Base-by-base conservation (phyloP, 2,113 vertebrate species). In the Corapipo altera region DNA sequence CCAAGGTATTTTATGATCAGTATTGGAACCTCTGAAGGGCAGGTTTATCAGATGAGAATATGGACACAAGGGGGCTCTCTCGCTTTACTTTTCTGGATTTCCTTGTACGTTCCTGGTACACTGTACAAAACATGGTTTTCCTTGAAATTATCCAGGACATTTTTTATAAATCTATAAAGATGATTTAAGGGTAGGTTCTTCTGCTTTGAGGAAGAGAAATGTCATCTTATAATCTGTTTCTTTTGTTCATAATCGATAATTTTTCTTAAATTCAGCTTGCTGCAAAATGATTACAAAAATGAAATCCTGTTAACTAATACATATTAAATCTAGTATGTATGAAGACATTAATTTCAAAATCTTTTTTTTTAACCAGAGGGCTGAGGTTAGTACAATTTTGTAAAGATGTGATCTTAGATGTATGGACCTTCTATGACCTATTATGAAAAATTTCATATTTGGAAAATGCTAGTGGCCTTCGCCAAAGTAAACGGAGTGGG, bases 31-130 rank as follows among this genome's bases (percentile, higher is more conserved):
- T 46, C 57, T 66, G 48, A 83, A 26, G 37, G 12, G 4, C 2
- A 2, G 48, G 84, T 88, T 87, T 37, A 76, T 61, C 54, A 70
- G 35, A 32, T 3, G 12, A 66, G 33, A 87, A 33, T 76, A 7
- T 59, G 11, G 5, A 97, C 98, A 98, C 97, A 89, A 97, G 98
- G 93, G 96, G 98, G 95, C 98, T 73, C 97, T 55, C 89, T 98
- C 97, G 97, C 62, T 95, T 94, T 77, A 98, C 49, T 91, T 97
- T 89, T 97, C 72, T 87, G 57, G 43, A 58, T 87, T 81, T 91
- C 59, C n/a, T 95, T 48, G 4, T 49, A 9, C 14, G 14, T 64
- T 62, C 23, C 13, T 15, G 26, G 27, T 77, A 41, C 39, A 3
- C 33, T 2, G 14, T 35, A 20, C 7, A 76, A 55, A 80, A 46